phyloP scores from a whole-genome alignment of 2,113 vertebrate species.

The Theropithecus gelada region DNA sequence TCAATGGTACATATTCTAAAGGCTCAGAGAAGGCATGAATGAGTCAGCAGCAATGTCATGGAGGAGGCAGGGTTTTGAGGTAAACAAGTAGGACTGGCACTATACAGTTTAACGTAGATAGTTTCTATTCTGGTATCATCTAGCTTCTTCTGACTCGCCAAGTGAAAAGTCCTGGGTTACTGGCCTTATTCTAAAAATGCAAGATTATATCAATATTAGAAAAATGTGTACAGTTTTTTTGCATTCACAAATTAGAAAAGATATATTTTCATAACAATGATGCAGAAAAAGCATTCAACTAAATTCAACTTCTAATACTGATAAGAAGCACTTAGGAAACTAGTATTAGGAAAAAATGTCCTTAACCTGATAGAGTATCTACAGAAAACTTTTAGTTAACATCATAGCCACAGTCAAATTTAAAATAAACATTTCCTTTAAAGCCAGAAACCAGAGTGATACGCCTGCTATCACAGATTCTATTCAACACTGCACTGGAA shows the following conservation, averaged over 20 bases:
- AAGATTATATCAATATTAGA: neutral
- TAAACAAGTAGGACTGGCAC: neutral
- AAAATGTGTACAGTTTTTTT: neutral
- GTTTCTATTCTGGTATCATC: constrained; percentile 3
- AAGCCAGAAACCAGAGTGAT: neutral
- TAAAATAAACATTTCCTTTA: constrained; percentile 43
- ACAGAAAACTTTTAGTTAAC: constrained; percentile 8
- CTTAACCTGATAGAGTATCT: neutral
- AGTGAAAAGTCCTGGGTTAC: neutral
- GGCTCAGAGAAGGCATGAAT: neutral
- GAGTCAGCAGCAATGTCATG: neutral
- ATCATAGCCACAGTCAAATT: neutral
- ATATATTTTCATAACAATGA: neutral
- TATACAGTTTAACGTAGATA: neutral
- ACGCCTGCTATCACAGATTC: neutral
- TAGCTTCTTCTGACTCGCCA: neutral
- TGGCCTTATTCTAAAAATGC: neutral
- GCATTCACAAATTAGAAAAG: neutral
- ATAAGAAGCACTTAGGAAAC: neutral
- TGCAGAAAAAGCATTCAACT: neutral
- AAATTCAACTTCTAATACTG: constrained; percentile 6
- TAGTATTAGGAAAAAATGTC: neutral
- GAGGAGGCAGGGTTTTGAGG: neutral
- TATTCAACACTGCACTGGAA: neutral
- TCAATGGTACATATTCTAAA: neutral